Conservation (phyloP, 2,888 invertebrate species). For the Schizotus pectinicornis region DNA sequence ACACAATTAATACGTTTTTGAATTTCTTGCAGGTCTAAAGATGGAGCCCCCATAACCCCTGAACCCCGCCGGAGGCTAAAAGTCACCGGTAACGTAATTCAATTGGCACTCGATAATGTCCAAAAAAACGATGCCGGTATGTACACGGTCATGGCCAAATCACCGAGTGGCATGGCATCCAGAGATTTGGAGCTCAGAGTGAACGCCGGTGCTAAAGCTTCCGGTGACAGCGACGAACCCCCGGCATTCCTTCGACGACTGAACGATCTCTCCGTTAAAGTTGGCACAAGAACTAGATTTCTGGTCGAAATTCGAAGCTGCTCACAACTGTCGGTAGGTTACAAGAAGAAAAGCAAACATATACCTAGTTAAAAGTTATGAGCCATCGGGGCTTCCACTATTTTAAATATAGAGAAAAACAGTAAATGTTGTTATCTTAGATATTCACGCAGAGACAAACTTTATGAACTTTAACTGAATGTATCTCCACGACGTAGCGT, state of each 20-base stretch:
- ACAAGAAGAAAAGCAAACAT: background rate
- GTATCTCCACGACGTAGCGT: constrained; percentile 9
- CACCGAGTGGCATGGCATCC: constrained; percentile 63
- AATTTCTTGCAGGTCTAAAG: constrained; percentile 59
- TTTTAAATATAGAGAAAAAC: background rate
- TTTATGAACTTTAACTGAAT: constrained; percentile 11
- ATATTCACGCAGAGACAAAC: background rate
- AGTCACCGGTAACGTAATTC: constrained; percentile 69
- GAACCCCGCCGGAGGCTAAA: constrained; percentile 68
- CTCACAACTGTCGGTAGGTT: constrained; percentile 54
- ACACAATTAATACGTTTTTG: background rate
- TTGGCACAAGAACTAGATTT: constrained; percentile 85
- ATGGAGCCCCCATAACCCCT: constrained; percentile 68
- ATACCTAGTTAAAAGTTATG: background rate
- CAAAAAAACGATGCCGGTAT: constrained; percentile 75
- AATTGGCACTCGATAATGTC: constrained; percentile 78
- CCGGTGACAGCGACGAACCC: constrained; percentile 67
- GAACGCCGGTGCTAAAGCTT: constrained; percentile 55
- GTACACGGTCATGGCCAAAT: constrained; percentile 73
- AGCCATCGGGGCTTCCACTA: background rate
- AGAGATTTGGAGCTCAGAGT: constrained; percentile 64
- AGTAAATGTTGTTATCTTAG: background rate
- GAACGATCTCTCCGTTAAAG: constrained; percentile 86
- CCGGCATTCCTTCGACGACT: constrained; percentile 85
- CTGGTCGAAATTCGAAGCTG: constrained; percentile 81